Evolutionary conservation across 2,113 vertebrate genomes (phyloP), one percentile per base, ranked within the genome.

Genomic region (Myotis brandtii): DNA sequence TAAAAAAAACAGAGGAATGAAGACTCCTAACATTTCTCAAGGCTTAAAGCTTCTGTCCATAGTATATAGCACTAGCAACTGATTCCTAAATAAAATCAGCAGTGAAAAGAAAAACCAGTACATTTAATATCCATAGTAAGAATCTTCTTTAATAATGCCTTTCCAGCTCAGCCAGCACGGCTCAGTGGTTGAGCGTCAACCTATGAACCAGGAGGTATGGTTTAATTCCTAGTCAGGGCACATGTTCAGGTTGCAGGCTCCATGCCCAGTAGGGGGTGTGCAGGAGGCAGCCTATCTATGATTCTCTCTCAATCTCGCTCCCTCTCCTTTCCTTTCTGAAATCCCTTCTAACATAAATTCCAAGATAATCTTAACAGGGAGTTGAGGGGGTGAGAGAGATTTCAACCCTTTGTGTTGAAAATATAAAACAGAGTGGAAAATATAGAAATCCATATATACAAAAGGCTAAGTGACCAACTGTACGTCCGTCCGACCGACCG

Each of bases 1-100:
- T 56, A 30, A 93, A 82, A 94, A 94, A 89, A 46, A 76, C 37
- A 92, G 37, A 86, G 30, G 23, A 77, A 79, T 73, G 20, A 91
- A 50, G n/a, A 75, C 46, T 62, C 21, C 48, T 64, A 16, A n/a
- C 32, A 59, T 43, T 79, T 77, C 83, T 25, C 95, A 66, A 23
- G 67, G 17, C 21, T 76, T 48, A 87, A 89, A 81, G 37, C 67
- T 89, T 95, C 56, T 80, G 27, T 64, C 46, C 79, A 91, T 48
- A 64, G 25, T 59, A 54, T 48, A 48, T 1, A 91, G 20, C 79
- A 67, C 52, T 48, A 88, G 67, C 77, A 86, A 92, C 9, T 75
- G 34, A 77, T 43, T 88, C 37, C 64, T 89, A 73, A 93, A 66
- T 40, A 82, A 59, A 92, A 75, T 18, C 50, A 54, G 54, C 92